Evolutionary conservation across 2,888 invertebrate genomes (phyloP).

Genomic region (Drosophila quinaria): DNA sequence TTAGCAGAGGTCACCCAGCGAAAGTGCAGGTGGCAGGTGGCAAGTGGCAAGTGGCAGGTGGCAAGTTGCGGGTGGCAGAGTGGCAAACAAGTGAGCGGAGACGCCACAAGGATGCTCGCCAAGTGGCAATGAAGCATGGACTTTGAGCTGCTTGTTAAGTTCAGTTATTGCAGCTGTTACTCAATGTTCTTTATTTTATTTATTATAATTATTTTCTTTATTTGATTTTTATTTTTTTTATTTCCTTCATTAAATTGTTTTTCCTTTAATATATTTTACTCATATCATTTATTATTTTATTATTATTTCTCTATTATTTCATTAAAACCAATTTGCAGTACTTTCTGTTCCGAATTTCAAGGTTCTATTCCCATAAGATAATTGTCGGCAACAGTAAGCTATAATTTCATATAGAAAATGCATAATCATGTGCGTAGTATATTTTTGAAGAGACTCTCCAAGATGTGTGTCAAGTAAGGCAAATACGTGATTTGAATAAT

Average conservation of each 20-base stretch:
- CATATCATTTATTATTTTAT: not conserved
- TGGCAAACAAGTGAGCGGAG: slow-evolving; percentile 8
- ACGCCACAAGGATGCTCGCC: slow-evolving; percentile 27
- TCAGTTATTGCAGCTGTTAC: not conserved
- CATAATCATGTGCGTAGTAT: slow-evolving; percentile 69
- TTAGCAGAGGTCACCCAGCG: slow-evolving; percentile 62
- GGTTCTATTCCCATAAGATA: slow-evolving; percentile 47
- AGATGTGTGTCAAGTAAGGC: slow-evolving; percentile 56
- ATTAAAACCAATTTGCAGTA: too few relatives aligned
- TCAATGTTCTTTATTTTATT: too few relatives aligned
- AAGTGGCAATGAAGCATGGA: slow-evolving; percentile 24
- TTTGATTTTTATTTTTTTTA: too few relatives aligned
- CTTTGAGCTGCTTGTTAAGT: slow-evolving; percentile 36
- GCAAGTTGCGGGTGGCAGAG: slow-evolving; percentile 9
- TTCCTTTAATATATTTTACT: not conserved
- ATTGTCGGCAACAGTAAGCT: slow-evolving; percentile 50
- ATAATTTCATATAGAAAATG: slow-evolving; percentile 70
- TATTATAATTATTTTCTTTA: too few relatives aligned
- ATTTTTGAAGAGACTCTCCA: slow-evolving; percentile 3
- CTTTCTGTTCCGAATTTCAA: slow-evolving; percentile 61
- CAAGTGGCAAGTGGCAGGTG: too few relatives aligned
- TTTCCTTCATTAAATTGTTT: too few relatives aligned
- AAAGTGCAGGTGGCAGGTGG: slow-evolving; percentile 55
- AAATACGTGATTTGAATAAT: slow-evolving; percentile 75
- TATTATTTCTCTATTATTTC: too few relatives aligned